Base-by-base conservation (phyloP, 2,113 vertebrate genomes). In the Hemicordylus capensis region DNA sequence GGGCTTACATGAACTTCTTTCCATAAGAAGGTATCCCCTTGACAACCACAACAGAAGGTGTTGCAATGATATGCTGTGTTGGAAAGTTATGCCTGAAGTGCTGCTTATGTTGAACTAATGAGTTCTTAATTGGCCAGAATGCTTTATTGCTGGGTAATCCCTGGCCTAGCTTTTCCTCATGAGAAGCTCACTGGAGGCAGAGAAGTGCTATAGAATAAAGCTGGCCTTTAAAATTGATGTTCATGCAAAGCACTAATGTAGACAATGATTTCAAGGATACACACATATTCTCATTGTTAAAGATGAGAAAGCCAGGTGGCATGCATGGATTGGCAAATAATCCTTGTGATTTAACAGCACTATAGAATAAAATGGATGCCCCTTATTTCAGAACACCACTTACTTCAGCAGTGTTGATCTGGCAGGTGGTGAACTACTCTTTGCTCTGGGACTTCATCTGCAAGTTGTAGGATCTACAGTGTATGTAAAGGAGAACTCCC, bases 61-160 rank as follows among this genome's bases (percentile, higher is more conserved):
- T 48, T 46, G 42, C 34, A 37, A 28, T 85, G 66, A 51, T 70
- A 24, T 24, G 6, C 42, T 46, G 9, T 58, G 51, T 61, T 79
- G 56, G 67, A 79, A 31, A 44, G 37, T n/a, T 15, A 19, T 51
- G 42, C 56, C 56, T 85, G 28, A 64, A 85, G 54, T 79, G 42
- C 66, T 59, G 54, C 84, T 70, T 79, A n/a, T 42, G 24, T 20
- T 26, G n/a, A 78, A 79, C n/a, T 72, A 72, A 79, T 72, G 66
- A 79, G 19, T 59, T 24, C 67, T 39, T 85, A 85, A 79, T 79
- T 85, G 66, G 54, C 54, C 54, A 72, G 66, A 79, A 79, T 85
- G 37, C n/a, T 76, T 31, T 34, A 42, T 76, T 72, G 66, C 75
- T 73, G 59, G n/a, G 67, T 72, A 72, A 61, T 63, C n/a, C 22